Percentiles rank a stretch among this genome's conserved stretches.
Conservation (phyloP, 2,888 invertebrate species). For the Pachymerium ferrugineum region DNA sequence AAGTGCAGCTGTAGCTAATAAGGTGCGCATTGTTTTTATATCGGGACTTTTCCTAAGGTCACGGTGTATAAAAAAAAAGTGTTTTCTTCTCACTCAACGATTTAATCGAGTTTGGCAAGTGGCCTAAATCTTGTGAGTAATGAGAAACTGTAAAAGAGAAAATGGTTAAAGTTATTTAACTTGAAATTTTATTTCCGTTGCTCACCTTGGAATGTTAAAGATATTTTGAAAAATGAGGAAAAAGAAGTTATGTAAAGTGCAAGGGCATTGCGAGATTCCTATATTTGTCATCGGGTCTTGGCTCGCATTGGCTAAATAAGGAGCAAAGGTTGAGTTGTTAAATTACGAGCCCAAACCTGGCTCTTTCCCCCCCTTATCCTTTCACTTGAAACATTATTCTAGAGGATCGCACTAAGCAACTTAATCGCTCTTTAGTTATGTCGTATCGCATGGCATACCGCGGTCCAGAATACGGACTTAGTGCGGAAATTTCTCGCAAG, state of each 20-base stretch:
- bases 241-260: background rate
- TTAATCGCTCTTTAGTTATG: background rate
- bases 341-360: background rate
- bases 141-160: too few relatives aligned
- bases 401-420: background rate
- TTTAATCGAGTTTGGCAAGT: too few relatives aligned
- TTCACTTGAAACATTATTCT: background rate
- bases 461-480: conserved; percentile 46
- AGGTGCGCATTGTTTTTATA: conserved; percentile 33
- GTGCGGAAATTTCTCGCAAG: conserved; percentile 45
- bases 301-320: background rate
- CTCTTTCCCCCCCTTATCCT: too few relatives aligned
- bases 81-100: too few relatives aligned
- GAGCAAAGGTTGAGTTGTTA: background rate
- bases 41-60: too few relatives aligned
- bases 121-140: too few relatives aligned
- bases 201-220: too few relatives aligned
- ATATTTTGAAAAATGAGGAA: background rate
- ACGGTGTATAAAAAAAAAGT: too few relatives aligned
- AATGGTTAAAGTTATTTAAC: too few relatives aligned
- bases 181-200: too few relatives aligned
- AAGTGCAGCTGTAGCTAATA: conserved; percentile 36
- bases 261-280: background rate
- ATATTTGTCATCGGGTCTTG: background rate
- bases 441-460: conserved; percentile 44